Evolutionary conservation across 2,888 invertebrate genomes (phyloP).

Genomic region (Cephonodes hylas): DNA sequence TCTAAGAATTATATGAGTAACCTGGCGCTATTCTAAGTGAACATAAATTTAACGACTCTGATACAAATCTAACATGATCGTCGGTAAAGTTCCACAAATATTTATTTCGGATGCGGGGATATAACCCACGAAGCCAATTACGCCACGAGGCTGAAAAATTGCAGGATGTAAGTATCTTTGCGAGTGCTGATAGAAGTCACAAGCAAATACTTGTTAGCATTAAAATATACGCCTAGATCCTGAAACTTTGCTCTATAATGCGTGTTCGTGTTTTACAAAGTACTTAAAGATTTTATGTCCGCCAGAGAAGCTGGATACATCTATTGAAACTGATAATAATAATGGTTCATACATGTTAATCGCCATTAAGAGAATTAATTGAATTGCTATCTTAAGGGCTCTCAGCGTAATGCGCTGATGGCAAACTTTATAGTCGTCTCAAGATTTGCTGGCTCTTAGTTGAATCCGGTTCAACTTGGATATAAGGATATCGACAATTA

Average conservation of each 20-base stretch:
- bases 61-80: too few relatives aligned
- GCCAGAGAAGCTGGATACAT: background rate
- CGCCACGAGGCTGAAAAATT: too few relatives aligned
- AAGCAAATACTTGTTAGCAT: background rate
- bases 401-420: conserved; percentile 7
- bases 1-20: background rate
- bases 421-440: background rate
- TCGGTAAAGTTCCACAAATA: background rate
- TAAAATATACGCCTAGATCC: background rate
- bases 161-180: too few relatives aligned
- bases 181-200: too few relatives aligned
- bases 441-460: background rate
- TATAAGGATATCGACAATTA: background rate
- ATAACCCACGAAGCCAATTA: too few relatives aligned
- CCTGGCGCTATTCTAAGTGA: background rate
- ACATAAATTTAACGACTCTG: background rate
- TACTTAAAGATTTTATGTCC: background rate
- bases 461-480: conserved; percentile 3
- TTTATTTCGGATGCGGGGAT: background rate
- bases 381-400: conserved; percentile 16
- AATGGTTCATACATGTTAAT: conserved; percentile 8
- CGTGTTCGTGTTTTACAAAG: background rate
- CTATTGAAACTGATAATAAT: conserved; percentile 10
- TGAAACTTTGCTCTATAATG: background rate
- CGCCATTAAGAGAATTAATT: conserved; percentile 15